Base-by-base conservation (phyloP, 2,888 invertebrate species). In the Ophioninae sp. region DNA sequence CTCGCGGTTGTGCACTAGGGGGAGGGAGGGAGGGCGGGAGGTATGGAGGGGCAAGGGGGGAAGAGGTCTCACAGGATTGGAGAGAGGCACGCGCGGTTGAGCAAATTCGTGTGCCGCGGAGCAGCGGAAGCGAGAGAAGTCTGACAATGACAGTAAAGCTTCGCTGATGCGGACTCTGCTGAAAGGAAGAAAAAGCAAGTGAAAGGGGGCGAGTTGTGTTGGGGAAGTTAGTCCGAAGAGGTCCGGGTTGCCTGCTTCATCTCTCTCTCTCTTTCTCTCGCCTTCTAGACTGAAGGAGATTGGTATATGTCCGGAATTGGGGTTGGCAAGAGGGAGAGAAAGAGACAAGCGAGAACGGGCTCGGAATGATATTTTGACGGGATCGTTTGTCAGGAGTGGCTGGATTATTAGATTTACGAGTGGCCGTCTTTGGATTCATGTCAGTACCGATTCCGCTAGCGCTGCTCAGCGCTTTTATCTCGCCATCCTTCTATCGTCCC, bases 401-500 rank as follows among this genome's bases (percentile, higher is more conserved):
- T 89, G 89, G 90, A 90, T 91, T 91, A 91, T 91, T 91, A 90
- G 91, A 91, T 91, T 91, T 90, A 90, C 90, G 90, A 91, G 90
- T 90, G 90, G 90, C 88, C 88, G 87, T 88, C 87, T 88, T 88
- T 87, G 87, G 89, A 87, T 88, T 88, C 89, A 88, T 88, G 88
- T 87, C 87, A 71, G 71, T 83, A 80, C 68, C 78, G 51, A 68
- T 67, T 56, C 67, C 30, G 30, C 78, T 78, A 17, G 30, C 64
- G 61, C 69, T 71, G 73, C 75, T 61, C 72, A 82, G 67, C 59
- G 74, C 73, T 82, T 73, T 81, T 81, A 80, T 75, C 71, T 71
- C 76, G 68, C 51, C 67, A 83, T 69, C 73, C 79, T 82, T 82
- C 71, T 65, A 77, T 56, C 68, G 63, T 65, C 41, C 68, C 58